phyloP scores from a whole-genome alignment of 2,113 vertebrate genomes.

The Burhinus bistriatus region DNA sequence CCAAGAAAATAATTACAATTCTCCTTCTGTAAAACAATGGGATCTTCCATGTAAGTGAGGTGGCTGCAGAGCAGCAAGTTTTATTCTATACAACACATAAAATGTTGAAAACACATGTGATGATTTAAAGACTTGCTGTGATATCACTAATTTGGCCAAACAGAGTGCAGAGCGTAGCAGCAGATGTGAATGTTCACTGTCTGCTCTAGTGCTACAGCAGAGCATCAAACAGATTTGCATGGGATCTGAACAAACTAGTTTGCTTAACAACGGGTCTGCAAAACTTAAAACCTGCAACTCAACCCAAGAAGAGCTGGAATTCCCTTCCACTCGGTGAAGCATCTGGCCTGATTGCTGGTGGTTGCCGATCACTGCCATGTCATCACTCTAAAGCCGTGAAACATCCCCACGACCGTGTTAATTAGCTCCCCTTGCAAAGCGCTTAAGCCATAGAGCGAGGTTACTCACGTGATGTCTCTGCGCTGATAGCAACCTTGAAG shows the following conservation, averaged over 20 bases:
- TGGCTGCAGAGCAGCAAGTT: neutral
- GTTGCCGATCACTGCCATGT: neutral
- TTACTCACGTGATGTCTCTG: slow-evolving; percentile 94
- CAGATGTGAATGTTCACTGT: neutral
- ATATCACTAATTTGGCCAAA: neutral
- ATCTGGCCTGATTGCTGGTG: neutral
- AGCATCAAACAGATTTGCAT: neutral
- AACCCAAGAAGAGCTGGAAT: neutral
- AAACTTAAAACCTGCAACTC: neutral
- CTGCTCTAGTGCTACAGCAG: neutral
- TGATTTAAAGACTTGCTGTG: neutral
- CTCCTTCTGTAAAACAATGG: neutral
- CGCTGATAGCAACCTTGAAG: slow-evolving; percentile 98
- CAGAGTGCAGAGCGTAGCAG: neutral
- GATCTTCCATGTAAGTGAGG: neutral
- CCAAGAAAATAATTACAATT: neutral
- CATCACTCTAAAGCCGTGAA: slow-evolving; percentile 25
- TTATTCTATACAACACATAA: neutral
- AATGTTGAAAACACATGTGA: neutral
- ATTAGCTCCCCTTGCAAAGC: slow-evolving; percentile 24
- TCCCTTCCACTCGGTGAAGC: neutral
- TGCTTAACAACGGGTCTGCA: neutral
- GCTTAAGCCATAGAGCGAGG: neutral
- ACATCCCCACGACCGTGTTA: neutral
- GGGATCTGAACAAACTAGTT: neutral